Evolutionary conservation across 2,888 invertebrate genomes (phyloP), one percentile per base, ranked within the genome.

Genomic region (Reticulitermes lucifugus): DNA sequence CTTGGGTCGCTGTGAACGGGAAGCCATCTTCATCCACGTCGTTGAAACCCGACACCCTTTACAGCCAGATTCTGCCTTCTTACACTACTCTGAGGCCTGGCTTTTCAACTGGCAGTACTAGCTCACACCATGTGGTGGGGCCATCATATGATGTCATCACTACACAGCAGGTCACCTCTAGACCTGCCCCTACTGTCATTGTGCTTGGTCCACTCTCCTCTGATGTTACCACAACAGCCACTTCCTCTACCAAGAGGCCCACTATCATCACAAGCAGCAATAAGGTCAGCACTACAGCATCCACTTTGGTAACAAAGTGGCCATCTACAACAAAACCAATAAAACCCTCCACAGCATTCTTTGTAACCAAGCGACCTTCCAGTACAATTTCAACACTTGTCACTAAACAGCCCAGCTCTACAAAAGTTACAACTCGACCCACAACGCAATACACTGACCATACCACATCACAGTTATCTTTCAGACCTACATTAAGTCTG

Each of bases 161-260:
- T 2, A 75, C 85, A 12, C 25, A 65, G 29, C 73, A 79, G 22
- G 41, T 12, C 10, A 29, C 70, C 18, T 59, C 85, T 1, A 85
- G 77, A n/a, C 83, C 89, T 12, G 88, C 93, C 18, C 94, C 94
- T 0, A 94, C 94, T 0, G 91, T 94, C 6, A 94, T 94, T n/a
- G 93, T 94, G 12, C 89, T 94, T 3, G 92, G 93, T 1, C 92
- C 93, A 21, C 86, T 84, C 12, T 71, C 86, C 14, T 85, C 87
- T 7, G 86, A 87, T 35, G 80, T 77, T 29, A 85, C 87, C 22
- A 86, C 86, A n/a, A 41, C 84, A n/a, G 51, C 83, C 7, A 84
- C 86, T 29, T 71, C 84, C 12, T 79, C 84, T 25, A 84, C 79
- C 14, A 71, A 79, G 59, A 60, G 46, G n/a, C 84, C 86, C 25